These are phyloP conservation scores for Rhagologus leucostigma DNA, from an alignment of 2,113 vertebrate species.

Conservation along the genomic window DNA sequence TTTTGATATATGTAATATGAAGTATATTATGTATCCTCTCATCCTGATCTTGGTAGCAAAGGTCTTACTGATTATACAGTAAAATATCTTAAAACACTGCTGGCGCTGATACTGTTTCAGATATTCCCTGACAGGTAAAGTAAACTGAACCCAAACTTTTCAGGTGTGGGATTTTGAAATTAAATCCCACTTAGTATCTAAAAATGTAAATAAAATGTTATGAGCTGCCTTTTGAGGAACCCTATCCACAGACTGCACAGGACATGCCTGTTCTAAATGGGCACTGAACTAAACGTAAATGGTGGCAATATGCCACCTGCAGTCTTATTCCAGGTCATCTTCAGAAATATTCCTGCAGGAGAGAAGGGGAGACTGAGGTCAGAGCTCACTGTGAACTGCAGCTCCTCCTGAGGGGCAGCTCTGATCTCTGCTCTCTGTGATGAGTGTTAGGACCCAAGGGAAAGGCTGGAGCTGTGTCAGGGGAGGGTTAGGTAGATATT, in stretches of 20 bases:
- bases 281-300: accelerated
- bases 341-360: neutral
- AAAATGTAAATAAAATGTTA: neutral
- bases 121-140: accelerated
- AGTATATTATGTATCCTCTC: neutral
- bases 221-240: neutral
- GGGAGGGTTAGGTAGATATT: too few species aligned
- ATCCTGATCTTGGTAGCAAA: neutral
- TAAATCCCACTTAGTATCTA: neutral
- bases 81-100: neutral
- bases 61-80: neutral
- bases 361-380: neutral
- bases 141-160: neutral
- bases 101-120: neutral
- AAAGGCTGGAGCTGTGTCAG: neutral
- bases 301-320: neutral
- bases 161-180: neutral
- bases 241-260: accelerated
- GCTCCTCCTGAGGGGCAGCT: neutral
- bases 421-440: neutral
- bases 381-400: neutral
- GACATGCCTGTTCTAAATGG: accelerated
- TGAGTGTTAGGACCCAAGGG: neutral
- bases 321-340: neutral
- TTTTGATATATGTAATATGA: neutral